Conservation (phyloP, 2,113 vertebrate species). For the Takifugu bimaculatus region DNA sequence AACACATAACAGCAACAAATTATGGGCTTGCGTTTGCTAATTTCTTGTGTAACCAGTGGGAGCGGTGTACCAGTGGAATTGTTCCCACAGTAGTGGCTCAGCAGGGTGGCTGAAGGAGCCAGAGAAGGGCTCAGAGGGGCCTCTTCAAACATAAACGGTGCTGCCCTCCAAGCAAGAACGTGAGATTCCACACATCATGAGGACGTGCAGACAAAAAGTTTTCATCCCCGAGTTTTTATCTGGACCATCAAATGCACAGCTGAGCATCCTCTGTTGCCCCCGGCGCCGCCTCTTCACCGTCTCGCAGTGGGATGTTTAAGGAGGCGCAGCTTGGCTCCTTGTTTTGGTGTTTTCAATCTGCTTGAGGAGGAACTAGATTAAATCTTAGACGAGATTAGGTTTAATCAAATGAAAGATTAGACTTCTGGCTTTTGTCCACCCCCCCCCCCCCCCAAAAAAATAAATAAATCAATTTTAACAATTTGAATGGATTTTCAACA, state of each 20-base stretch:
- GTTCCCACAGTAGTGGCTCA: no score
- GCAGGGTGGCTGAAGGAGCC: no score
- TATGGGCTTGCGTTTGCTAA: no score
- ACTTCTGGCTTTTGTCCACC: slow-evolving; percentile 53
- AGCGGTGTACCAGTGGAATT: no score
- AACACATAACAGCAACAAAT: no score
- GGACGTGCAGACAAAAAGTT: no score
- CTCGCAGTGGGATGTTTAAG: slow-evolving; percentile 39
- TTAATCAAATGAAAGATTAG: slow-evolving; percentile 69
- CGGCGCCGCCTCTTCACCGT: slow-evolving; percentile 17
- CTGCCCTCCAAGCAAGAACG: no score
- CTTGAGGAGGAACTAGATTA: slow-evolving; percentile 65
- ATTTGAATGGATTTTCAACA: slow-evolving; percentile 66
- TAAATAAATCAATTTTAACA: slow-evolving; percentile 63
- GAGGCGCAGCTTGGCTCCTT: slow-evolving; percentile 45
- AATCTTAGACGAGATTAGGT: slow-evolving; percentile 61
- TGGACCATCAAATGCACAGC: slow-evolving; percentile 32
- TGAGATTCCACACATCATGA: no score
- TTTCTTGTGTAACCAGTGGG: no score
- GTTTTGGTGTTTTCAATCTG: slow-evolving; percentile 49
- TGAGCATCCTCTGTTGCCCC: slow-evolving; percentile 30
- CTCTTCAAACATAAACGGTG: no score
- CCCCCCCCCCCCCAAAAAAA: not conserved
- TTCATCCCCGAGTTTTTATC: slow-evolving; percentile 1
- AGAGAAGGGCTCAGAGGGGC: no score